Percentiles rank a stretch among this genome's conserved stretches.
phyloP scores from a whole-genome alignment of 2,797 vertebrate species.

The Anniella stebbinsi region DNA sequence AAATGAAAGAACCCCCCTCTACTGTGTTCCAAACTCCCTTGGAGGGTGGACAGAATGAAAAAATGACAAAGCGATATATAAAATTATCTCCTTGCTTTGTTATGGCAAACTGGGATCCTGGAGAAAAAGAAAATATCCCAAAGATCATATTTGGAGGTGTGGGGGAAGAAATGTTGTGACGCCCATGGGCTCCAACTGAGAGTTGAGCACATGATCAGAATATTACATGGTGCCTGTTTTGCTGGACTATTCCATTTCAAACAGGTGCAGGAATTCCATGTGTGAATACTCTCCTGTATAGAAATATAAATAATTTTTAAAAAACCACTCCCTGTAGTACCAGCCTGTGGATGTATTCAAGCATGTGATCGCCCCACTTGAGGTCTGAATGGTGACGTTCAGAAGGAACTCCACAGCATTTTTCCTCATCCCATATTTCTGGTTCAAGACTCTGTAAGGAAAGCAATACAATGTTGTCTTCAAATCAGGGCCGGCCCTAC shows the following conservation, averaged over 20 bases:
- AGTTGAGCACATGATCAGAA: background rate
- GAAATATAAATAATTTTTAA: background rate
- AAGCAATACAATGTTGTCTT: background rate
- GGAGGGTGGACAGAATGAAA: background rate
- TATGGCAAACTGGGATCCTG: background rate
- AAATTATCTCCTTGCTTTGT: background rate
- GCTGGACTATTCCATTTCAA: background rate
- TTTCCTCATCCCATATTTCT: background rate
- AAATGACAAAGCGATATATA: background rate
- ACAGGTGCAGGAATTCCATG: background rate
- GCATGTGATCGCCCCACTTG: background rate
- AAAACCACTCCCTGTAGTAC: background rate
- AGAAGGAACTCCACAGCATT: background rate
- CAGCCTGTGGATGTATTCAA: background rate
- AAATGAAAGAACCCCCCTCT: background rate
- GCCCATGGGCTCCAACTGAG: background rate
- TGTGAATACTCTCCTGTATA: background rate
- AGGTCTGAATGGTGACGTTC: background rate
- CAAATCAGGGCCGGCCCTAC: background rate
- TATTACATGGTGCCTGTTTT: background rate
- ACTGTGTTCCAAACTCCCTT: background rate
- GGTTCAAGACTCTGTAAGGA: background rate
- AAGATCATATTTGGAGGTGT: too few species aligned
- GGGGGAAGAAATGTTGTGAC: background rate
- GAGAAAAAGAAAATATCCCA: conserved; percentile 2